phyloP scores from a whole-genome alignment of 2,797 vertebrate genomes.

The Mus minutoides region DNA sequence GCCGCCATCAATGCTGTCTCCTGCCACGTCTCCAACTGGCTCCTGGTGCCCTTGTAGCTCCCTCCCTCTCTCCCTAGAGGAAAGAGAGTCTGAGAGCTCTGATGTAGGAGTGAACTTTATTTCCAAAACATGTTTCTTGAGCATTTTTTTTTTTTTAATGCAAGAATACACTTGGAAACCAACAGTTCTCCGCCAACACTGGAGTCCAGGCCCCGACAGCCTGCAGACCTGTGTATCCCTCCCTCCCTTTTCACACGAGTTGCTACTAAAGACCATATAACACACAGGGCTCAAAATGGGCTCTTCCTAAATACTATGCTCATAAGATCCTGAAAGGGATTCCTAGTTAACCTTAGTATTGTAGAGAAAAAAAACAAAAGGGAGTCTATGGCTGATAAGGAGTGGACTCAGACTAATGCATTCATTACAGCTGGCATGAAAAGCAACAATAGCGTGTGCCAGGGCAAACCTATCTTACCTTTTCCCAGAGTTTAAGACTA shows the following conservation, averaged over 20 bases:
- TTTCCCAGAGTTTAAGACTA: neutral
- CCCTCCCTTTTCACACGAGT: neutral
- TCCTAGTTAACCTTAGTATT: neutral
- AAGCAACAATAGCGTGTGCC: neutral
- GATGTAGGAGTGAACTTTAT: constrained; percentile 4
- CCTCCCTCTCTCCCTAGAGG: constrained; percentile 72
- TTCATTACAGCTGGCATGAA: constrained; percentile 3
- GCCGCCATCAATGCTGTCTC: neutral
- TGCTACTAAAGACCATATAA: neutral
- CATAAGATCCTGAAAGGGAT: neutral
- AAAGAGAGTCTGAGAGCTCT: constrained; percentile 57
- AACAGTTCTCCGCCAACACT: neutral
- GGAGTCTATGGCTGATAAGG: neutral
- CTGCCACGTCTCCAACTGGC: constrained; percentile 59
- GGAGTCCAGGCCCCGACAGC: neutral
- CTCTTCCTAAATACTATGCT: neutral
- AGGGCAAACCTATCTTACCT: neutral
- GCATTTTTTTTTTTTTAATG: neutral
- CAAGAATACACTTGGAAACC: neutral
- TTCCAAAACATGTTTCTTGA: constrained; percentile 21
- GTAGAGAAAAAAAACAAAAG: neutral
- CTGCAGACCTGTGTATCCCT: neutral
- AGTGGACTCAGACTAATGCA: neutral
- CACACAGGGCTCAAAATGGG: neutral
- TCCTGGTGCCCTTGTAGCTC: constrained; percentile 48